A percentile compares a stretch with the other conserved stretches of the same genome.
Evolutionary conservation across 1,140 invertebrate species (phyloP).

Genomic region (Trichonephila clavipes): DNA sequence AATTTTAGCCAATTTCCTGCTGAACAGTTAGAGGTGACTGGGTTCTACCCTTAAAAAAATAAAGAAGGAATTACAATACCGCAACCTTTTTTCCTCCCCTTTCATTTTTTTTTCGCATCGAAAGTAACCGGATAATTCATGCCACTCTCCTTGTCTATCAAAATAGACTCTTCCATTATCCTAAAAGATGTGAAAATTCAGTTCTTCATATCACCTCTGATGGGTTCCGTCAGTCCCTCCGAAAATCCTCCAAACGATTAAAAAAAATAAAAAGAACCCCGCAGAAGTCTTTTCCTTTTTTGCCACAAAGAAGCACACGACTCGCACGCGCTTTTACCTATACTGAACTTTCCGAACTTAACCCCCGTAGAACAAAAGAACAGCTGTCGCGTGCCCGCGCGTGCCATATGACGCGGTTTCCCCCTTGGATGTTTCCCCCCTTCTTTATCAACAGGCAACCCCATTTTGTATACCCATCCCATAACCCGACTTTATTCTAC

Average conservation of each 20-base stretch:
- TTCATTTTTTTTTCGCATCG: background rate
- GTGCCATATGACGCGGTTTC: slow-evolving; percentile 60
- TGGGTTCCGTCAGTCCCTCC: background rate
- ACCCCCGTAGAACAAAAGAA: slow-evolving; percentile 44
- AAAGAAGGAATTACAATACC: background rate
- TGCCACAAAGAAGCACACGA: slow-evolving; percentile 43
- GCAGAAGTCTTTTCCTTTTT: background rate
- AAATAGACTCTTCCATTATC: slow-evolving; percentile 22
- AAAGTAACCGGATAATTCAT: slow-evolving; percentile 30
- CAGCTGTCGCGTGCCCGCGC: slow-evolving; percentile 59
- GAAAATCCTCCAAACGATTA: background rate
- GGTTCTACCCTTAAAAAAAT: background rate
- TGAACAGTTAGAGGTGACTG: background rate
- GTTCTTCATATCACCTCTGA: background rate
- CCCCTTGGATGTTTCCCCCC: background rate
- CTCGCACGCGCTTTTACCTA: slow-evolving; percentile 28
- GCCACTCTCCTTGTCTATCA: slow-evolving; percentile 37
- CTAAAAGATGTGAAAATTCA: slow-evolving; percentile 6
- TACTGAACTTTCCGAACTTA: background rate
- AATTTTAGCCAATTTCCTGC: background rate
- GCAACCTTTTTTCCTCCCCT: background rate
- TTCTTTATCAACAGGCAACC: slow-evolving; percentile 48
- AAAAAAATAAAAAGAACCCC: background rate
- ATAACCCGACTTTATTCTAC: background rate
- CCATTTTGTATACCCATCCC: slow-evolving; percentile 52